Base-by-base conservation (phyloP, 2,113 vertebrate species). In the Saccopteryx bilineata region DNA sequence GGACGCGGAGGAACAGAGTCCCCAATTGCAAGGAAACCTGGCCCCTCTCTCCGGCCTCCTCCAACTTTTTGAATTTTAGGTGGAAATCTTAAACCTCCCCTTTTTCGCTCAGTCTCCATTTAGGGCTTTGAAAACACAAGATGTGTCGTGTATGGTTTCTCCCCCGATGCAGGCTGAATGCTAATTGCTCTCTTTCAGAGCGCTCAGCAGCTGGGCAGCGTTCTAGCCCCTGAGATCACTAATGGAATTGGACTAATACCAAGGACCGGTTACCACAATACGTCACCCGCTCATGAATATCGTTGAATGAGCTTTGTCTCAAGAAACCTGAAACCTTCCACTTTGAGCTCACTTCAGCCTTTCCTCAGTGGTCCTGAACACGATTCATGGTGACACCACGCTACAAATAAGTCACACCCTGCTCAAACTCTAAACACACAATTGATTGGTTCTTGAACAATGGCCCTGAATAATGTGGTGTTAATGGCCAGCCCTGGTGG, bases 241-340 rank as follows among this genome's bases (percentile, higher is more conserved):
- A 1, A 28, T 28, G 50, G 79, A 75, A 58, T 39, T 96, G 91
- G 96, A 95, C 39, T 56, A 60, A 76, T 56, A 58, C 90, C 96
- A 96, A 84, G 82, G 78, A 54, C 74, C 68, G 61, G 94, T 94
- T 90, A 96, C 93, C 71, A 72, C 72, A 80, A 68, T 68, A 90
- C 72, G 28, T 93, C 95, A 97, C 66, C 95, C n/a, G 21, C 60
- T 91, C 80, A n/a, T 26, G 76, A 90, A 96, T 85, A 87, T 87
- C 81, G n/a, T 90, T 91, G 90, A 90, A 52, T 58, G 50, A 94
- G 92, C 76, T 96, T 93, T 81, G 84, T 94, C 83, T 96, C 80
- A 86, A 87, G 97, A 97, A 97, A 97, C 92, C 81, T 94, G 96
- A 95, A 87, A 94, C 95, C 92, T 96, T 92, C 52, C 26, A 54